Evolutionary conservation across 2,113 vertebrate species (phyloP), one percentile per base, ranked within the genome.

Genomic region (Porphyrio hochstetteri): DNA sequence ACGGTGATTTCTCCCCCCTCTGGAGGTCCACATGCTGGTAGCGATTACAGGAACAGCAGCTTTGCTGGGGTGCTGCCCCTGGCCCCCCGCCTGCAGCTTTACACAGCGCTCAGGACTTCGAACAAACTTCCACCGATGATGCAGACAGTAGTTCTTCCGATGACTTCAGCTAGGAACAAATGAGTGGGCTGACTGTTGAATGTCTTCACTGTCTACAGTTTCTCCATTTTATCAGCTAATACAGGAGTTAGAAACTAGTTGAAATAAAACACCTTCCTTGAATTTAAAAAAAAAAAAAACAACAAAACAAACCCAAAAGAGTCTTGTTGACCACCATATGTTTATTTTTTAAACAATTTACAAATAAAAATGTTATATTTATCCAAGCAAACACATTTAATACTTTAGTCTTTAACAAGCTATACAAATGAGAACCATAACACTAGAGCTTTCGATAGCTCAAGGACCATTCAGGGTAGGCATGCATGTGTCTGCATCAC

Each of bases 261-360:
- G 28, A 86, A 92, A 75, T 60, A 79, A 90, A 86, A 16, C 21
- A 92, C 18, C 83, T 84, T 23, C 72, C 59, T 59, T 38, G 44
- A 87, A 65, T 75, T 90, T 84, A 65, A 44, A 90, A 50, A 80
- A 24, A 27, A 72, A 93, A 93, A 42, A 42, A 46, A 46, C 44
- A 44, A 44, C 44, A 46, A 46, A 46, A 46, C 44, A 46, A 46
- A 46, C 44, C 56, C 20, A 90, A 96, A 91, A 95, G 60, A 96
- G 93, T 57, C 70, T 96, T 91, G 89, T 94, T 96, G 90, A 97
- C 90, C 82, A 97, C 92, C 78, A 67, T 92, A 81, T 72, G 94
- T 98, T 98, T 98, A 98, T 98, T 98, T 97, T 96, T 96, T 72
- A 82, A 96, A 95, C 97, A 96, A 97, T 97, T 96, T 98, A 98